Conservation (phyloP, 2,888 invertebrate genomes). For the Sarcophaga subvicina region DNA sequence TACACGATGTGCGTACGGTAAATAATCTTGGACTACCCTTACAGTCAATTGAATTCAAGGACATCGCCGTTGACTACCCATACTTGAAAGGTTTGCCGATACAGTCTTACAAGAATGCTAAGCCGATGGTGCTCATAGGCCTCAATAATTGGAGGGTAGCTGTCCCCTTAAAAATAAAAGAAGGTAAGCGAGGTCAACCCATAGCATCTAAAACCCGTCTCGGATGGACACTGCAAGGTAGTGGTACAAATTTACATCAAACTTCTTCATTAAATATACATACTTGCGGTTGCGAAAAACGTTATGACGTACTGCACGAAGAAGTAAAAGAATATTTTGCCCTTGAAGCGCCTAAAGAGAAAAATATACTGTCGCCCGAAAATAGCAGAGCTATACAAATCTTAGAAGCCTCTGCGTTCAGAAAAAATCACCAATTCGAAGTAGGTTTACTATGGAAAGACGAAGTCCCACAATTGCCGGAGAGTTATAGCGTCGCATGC, state of each 20-base stretch:
- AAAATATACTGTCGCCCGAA: slow-evolving; percentile 37
- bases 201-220: neutral
- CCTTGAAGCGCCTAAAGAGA: neutral
- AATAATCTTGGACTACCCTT: slow-evolving; percentile 31
- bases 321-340: slow-evolving; percentile 35
- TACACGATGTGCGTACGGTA: slow-evolving; percentile 16
- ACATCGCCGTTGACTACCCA: slow-evolving; percentile 1
- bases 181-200: slow-evolving; percentile 48
- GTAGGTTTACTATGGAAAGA: slow-evolving; percentile 58
- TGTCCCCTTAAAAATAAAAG: slow-evolving; percentile 11
- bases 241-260: too few species aligned
- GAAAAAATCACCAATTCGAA: slow-evolving; percentile 34
- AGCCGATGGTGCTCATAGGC: slow-evolving; percentile 32
- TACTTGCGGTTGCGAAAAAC: slow-evolving; percentile 45
- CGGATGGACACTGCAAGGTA: too few species aligned
- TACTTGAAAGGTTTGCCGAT: slow-evolving; percentile 44
- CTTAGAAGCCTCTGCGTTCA: slow-evolving; percentile 38
- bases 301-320: slow-evolving; percentile 39
- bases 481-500: slow-evolving; percentile 45
- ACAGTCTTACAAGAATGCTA: slow-evolving; percentile 36
- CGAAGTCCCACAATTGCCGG: slow-evolving; percentile 49
- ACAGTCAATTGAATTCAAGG: slow-evolving; percentile 23
- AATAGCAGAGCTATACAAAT: slow-evolving; percentile 56
- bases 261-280: slow-evolving; percentile 38
- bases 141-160: slow-evolving; percentile 13